Base-by-base conservation (phyloP, 1,140 invertebrate genomes). In the Cecropterus lyciades region DNA sequence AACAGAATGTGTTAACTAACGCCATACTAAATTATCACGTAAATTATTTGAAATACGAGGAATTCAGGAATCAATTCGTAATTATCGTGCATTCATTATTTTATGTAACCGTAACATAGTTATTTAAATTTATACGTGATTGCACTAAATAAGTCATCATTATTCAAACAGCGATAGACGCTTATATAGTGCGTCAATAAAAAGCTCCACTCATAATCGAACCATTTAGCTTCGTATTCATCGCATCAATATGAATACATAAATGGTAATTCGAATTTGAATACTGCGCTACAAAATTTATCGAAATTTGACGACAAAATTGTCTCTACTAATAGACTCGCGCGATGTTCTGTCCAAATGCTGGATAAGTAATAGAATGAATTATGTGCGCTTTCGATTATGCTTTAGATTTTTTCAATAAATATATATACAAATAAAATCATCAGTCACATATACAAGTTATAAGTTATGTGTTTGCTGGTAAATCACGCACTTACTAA, bases 241-340 rank as follows among this genome's bases (percentile, higher is more conserved):
- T 76, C 71, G 71, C 73, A 74, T 75, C 75, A 82, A 79, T 75
- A 78, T 79, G 74, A 81, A 84, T 80, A 75, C 73, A 77, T 85
- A 84, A 86, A 63, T 83, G 79, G 79, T 77, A 82, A 75, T 77
- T 73, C 72, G 60, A 80, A 84, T 85, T 81, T 80, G 78, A 87
- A 85, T 82, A 84, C 73, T 78, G 74, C 71, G 70, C 70, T 73
- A 79, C 76, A 75, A 80, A 82, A 80, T 82, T 73, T 62, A 76
- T 70, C 72, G 60, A 80, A 82, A 82, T 84, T 69, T 60, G 70
- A 69, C 72, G 65, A 68, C 67, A 69, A 69, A 75, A 77, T 79
- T 72, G 70, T 70, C 49, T 72, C 46, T 66, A 68, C 60, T 70
- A 75, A 72, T 69, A 60, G 30, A 59, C 24, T 20, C n/a, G 33